Base-by-base conservation (phyloP, 2,797 vertebrate species). In the Synanceia verrucosa region DNA sequence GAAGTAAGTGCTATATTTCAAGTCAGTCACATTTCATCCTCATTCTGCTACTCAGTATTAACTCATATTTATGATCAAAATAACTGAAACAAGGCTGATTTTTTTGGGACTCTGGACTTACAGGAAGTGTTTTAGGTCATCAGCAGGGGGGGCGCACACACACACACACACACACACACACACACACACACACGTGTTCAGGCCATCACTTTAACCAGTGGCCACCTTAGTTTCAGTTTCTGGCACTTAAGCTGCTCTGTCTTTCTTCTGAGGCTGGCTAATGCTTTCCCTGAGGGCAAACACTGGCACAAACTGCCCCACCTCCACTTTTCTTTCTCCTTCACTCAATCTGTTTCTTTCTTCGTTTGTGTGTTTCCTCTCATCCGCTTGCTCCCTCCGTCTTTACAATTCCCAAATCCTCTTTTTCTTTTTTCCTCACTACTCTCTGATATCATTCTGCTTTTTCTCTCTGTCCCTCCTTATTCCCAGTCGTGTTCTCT, bases 201-300 rank as follows among this genome's bases (percentile, higher is more conserved):
- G 76, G 60, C 58, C 74, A 66, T 78, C 71, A 66, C 73, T 87
- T 73, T 85, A 88, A 82, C 76, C 82, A 65, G 75, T 34, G 70
- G 85, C 81, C 90, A 92, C 90, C 88, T 79, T 81, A 76, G 82
- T 88, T 84, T 88, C 75, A 60, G 78, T 88, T n/a, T 78, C 82
- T 85, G 83, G 74, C 85, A 81, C 81, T 86, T 81, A 85, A 90
- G 77, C 84, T 78, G 79, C 76, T 84, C 78, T 82, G 75, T 88
- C 67, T 90, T 81, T 85, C 84, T 91, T 93, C 85, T 91, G 89
- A 91, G 85, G 82, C 78, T 82, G 78, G 65, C 71, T 92, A 88
- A 92, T 88, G 76, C 82, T 78, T n/a, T 88, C 86, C 91, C 90
- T 47, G 65, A 83, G 86, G 89, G 81, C 60, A 80, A 71, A 83